Evolutionary conservation across 2,888 invertebrate species (phyloP).

Genomic region (Rotaria socialis): DNA sequence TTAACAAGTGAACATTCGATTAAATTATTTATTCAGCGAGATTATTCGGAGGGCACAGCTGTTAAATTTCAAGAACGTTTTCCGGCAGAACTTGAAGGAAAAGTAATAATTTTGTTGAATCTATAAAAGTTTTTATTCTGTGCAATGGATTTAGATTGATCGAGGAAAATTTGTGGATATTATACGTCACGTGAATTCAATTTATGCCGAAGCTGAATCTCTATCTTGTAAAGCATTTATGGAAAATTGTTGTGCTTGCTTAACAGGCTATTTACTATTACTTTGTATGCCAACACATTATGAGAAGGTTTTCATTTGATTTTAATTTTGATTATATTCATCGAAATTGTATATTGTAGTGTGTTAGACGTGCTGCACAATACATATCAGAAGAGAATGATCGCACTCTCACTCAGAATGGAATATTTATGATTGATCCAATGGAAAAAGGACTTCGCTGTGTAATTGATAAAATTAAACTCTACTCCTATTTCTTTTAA

Average conservation of each 20-base stretch:
- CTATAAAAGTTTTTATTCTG: slow-evolving; percentile 40
- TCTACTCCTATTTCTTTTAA: too few relatives aligned
- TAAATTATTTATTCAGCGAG: slow-evolving; percentile 84
- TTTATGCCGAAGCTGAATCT: slow-evolving; percentile 90
- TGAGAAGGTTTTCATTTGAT: slow-evolving; percentile 72
- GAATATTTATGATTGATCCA: slow-evolving; percentile 87
- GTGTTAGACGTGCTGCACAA: slow-evolving; percentile 83
- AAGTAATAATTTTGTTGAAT: slow-evolving; percentile 64
- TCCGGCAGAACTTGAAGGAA: slow-evolving; percentile 85
- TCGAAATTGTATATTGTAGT: slow-evolving; percentile 64
- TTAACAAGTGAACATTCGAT: slow-evolving; percentile 20
- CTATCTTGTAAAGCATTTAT: slow-evolving; percentile 88
- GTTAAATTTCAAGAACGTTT: slow-evolving; percentile 90
- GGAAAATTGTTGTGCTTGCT: slow-evolving; percentile 90
- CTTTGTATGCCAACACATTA: slow-evolving; percentile 92
- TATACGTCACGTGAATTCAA: slow-evolving; percentile 81
- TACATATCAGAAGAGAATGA: slow-evolving; percentile 93
- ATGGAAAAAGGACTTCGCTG: slow-evolving; percentile 80
- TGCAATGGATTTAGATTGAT: slow-evolving; percentile 61
- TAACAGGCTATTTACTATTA: slow-evolving; percentile 91
- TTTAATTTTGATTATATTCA: slow-evolving; percentile 19
- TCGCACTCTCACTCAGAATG: slow-evolving; percentile 84
- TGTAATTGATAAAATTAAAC: slow-evolving; percentile 9
- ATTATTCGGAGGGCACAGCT: slow-evolving; percentile 89
- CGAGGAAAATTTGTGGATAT: slow-evolving; percentile 82